Evolutionary conservation across 2,888 invertebrate species (phyloP).

Genomic region (Sinotaia quadrata): DNA sequence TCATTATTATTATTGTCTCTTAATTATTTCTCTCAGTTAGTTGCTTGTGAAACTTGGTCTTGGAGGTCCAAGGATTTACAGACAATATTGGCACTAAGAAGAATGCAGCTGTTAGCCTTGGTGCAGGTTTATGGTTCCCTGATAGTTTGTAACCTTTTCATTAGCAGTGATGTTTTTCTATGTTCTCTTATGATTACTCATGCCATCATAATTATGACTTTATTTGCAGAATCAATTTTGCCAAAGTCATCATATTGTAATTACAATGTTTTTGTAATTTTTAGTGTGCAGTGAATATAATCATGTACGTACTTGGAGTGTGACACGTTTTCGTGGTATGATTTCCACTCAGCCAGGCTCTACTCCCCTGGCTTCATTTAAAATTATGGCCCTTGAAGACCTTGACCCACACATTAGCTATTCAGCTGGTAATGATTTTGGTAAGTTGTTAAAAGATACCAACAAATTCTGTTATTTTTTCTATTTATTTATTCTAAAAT

Average conservation of each 20-base stretch:
- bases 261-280: conserved; percentile 18
- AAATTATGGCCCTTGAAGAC: conserved; percentile 88
- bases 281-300: conserved; percentile 93
- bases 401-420: conserved; percentile 73
- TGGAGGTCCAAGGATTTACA: no score
- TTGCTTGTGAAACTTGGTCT: no score
- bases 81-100: no score
- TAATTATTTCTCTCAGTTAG: no score
- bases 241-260: neutral
- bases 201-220: neutral
- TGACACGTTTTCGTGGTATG: conserved; percentile 97
- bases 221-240: neutral
- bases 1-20: no score
- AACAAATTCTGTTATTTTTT: no score
- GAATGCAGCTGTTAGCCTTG: no score
- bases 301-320: conserved; percentile 97
- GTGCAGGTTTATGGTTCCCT: no score
- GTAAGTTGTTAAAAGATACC: no score
- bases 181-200: neutral
- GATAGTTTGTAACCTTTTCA: no score
- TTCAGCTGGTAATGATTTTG: conserved; percentile 79
- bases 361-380: conserved; percentile 96
- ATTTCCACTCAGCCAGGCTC: conserved; percentile 99
- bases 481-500: no score
- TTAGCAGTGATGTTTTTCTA: no score